Evolutionary conservation across 2,888 invertebrate genomes (phyloP).

Genomic region (Sinodicranocentrus sp.): DNA sequence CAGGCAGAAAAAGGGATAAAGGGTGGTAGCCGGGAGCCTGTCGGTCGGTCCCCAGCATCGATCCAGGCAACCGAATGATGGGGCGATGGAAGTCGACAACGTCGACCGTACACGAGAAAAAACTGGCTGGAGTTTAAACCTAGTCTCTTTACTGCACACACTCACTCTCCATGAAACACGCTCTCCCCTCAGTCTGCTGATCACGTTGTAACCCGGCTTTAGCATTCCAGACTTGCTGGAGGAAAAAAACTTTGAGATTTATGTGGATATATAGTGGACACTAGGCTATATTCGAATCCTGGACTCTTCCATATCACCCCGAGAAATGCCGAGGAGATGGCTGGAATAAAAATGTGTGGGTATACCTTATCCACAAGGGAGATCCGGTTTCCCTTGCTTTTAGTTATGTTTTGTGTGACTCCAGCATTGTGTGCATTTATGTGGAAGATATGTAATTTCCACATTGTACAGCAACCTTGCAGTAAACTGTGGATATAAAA

Average conservation of each 20-base stretch:
- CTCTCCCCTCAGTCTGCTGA: too few species aligned
- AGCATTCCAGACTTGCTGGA: too few species aligned
- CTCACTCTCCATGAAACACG: constrained; percentile 17
- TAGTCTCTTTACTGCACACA: constrained; percentile 63
- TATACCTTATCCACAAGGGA: neutral
- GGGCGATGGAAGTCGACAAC: constrained; percentile 50
- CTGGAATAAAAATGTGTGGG: neutral
- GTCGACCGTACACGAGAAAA: constrained; percentile 27
- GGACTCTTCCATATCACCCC: constrained; percentile 40
- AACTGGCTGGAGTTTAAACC: constrained; percentile 53
- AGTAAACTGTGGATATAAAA: neutral
- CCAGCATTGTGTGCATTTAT: constrained; percentile 14
- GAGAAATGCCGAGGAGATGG: constrained; percentile 18
- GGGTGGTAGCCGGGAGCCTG: constrained; percentile 27
- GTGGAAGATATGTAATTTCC: constrained; percentile 43
- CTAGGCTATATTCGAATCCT: too few species aligned
- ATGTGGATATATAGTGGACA: too few species aligned
- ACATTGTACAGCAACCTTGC: constrained; percentile 21
- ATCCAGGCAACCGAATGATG: constrained; percentile 49
- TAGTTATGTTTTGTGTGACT: neutral
- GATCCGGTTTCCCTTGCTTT: constrained; percentile 27
- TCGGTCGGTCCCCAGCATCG: constrained; percentile 67
- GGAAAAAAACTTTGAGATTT: too few species aligned
- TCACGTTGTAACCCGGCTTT: too few species aligned
- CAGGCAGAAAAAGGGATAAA: constrained; percentile 8